phyloP scores from a whole-genome alignment of 2,888 invertebrate species.

The Sphinx pinastri region DNA sequence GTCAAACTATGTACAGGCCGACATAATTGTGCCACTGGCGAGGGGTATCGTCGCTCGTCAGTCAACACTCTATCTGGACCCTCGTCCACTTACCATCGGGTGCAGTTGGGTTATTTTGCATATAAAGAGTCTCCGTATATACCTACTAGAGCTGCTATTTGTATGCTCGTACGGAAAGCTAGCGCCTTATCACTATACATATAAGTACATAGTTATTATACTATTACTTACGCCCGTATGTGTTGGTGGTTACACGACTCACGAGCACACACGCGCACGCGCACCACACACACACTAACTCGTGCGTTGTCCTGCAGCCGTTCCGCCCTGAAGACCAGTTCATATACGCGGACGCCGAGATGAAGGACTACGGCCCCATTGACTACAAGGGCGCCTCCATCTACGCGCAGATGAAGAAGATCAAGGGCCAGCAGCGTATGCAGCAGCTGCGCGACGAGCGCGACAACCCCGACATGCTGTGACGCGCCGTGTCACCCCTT shows the following conservation, averaged over 20 bases:
- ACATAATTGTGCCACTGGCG: no score
- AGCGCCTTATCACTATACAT: no score
- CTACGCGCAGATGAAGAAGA: conserved; percentile 89
- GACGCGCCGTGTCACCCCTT: conserved; percentile 38
- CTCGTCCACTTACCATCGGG: no score
- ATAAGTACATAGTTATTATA: no score
- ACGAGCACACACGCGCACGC: not conserved
- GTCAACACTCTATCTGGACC: no score
- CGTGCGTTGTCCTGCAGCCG: conserved; percentile 85
- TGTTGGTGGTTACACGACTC: not conserved
- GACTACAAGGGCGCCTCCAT: conserved; percentile 96
- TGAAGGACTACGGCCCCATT: conserved; percentile 95
- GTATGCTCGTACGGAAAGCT: no score
- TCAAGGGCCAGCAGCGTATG: conserved; percentile 79
- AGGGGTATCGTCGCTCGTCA: no score
- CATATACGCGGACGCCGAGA: conserved; percentile 95
- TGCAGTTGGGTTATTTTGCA: no score
- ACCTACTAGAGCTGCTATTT: no score
- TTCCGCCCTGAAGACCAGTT: conserved; percentile 91
- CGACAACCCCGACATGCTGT: conserved; percentile 71
- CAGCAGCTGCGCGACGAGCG: conserved; percentile 75
- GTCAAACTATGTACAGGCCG: no score
- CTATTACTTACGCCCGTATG: not conserved
- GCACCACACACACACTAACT: not conserved
- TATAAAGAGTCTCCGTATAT: no score